phyloP scores from a whole-genome alignment of 1,140 invertebrate genomes.

The Hermetia illucens region DNA sequence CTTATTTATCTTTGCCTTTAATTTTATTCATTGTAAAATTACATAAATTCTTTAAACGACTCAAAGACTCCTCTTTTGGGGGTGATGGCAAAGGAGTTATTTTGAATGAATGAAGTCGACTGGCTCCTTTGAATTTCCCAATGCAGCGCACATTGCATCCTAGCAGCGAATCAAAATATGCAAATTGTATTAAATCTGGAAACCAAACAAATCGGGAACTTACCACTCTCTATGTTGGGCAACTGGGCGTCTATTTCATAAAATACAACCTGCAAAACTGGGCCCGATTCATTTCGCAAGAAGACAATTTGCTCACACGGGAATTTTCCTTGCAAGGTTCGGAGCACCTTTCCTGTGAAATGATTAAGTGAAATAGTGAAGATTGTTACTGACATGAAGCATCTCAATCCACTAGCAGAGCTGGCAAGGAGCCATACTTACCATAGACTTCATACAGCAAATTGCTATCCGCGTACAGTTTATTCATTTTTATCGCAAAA shows the following conservation, averaged over 20 bases:
- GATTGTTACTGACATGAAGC: neutral
- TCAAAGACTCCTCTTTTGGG: neutral
- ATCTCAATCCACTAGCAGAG: neutral
- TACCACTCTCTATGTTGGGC: constrained; percentile 8
- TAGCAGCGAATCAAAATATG: constrained; percentile 7
- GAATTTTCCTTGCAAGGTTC: constrained; percentile 17
- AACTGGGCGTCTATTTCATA: constrained; percentile 17
- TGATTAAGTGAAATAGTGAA: neutral
- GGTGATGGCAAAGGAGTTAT: neutral
- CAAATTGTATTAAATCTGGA: neutral
- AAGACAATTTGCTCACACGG: constrained; percentile 14
- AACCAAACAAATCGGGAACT: constrained; percentile 1
- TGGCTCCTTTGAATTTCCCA: neutral
- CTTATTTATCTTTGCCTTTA: too few species aligned
- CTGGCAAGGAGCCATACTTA: constrained; percentile 3
- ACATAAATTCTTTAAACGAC: neutral
- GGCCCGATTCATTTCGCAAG: constrained; percentile 15
- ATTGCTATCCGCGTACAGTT: constrained; percentile 15
- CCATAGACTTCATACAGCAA: constrained; percentile 23
- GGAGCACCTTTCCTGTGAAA: constrained; percentile 16
- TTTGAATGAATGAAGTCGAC: neutral
- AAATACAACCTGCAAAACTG: constrained; percentile 19
- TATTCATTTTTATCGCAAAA: constrained; percentile 19
- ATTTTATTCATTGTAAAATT: too few species aligned
- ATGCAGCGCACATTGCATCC: neutral